phyloP scores from a whole-genome alignment of 2,113 vertebrate genomes.

The Macroglossus sobrinus region DNA sequence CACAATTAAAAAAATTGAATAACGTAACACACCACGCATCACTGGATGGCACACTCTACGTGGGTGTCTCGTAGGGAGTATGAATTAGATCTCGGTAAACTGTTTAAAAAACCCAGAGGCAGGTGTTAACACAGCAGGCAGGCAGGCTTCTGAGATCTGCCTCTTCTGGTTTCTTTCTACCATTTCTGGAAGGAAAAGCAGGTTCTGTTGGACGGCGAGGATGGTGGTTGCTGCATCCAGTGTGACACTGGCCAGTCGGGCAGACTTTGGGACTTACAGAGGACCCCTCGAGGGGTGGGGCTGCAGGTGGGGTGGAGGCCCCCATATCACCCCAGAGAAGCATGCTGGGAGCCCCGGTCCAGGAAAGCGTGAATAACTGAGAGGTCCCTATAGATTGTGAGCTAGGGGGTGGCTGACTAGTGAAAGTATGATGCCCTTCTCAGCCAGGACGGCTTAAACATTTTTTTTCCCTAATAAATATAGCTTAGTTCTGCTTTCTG shows the following conservation, averaged over 20 bases:
- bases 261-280: neutral
- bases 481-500: neutral
- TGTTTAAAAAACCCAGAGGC: neutral
- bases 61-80: neutral
- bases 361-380: neutral
- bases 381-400: no score
- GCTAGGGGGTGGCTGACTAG: neutral
- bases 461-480: neutral
- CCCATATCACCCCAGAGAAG: neutral
- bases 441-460: neutral
- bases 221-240: no score
- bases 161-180: neutral
- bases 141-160: neutral
- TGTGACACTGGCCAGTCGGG: neutral
- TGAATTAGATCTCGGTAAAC: neutral
- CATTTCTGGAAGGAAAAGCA: neutral
- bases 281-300: neutral
- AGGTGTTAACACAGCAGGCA: neutral
- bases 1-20: neutral
- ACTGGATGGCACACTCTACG: neutral
- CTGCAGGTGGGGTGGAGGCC: neutral
- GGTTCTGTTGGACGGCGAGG: neutral
- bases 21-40: neutral
- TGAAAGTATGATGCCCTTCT: accelerated
- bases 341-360: neutral